phyloP scores from a whole-genome alignment of 2,888 invertebrate genomes.

The Arctia plantaginis region DNA sequence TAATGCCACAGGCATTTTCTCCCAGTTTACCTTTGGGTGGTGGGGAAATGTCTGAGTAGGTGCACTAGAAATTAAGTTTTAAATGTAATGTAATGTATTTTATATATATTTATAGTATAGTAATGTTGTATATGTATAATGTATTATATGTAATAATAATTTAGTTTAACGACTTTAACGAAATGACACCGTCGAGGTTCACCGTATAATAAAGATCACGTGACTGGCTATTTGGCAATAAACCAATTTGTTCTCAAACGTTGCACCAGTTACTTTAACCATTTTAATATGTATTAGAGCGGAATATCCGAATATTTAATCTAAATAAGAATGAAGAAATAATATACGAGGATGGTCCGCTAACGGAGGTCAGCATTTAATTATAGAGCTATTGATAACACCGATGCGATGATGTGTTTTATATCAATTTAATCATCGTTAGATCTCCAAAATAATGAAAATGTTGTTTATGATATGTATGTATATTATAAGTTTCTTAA shows the following conservation, averaged over 20 bases:
- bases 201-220: neutral
- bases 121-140: no score
- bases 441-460: neutral
- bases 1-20: no score
- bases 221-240: constrained; percentile 30
- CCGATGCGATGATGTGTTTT: neutral
- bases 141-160: no score
- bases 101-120: no score
- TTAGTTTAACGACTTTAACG: neutral
- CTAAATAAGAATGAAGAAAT: constrained; percentile 9
- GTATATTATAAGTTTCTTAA: neutral
- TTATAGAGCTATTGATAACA: neutral
- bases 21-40: no score
- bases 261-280: constrained; percentile 25
- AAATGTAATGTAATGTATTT: no score
- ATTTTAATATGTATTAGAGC: constrained; percentile 25
- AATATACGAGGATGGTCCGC: constrained; percentile 2
- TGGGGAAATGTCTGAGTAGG: no score
- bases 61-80: no score
- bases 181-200: constrained; percentile 4
- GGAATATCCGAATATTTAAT: constrained; percentile 4
- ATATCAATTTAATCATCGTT: neutral
- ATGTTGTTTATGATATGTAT: no score
- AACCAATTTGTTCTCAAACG: constrained; percentile 24
- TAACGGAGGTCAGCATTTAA: constrained; percentile 5